Evolutionary conservation across 2,113 vertebrate species (phyloP).

Genomic region (Poicephalus gulielmi): DNA sequence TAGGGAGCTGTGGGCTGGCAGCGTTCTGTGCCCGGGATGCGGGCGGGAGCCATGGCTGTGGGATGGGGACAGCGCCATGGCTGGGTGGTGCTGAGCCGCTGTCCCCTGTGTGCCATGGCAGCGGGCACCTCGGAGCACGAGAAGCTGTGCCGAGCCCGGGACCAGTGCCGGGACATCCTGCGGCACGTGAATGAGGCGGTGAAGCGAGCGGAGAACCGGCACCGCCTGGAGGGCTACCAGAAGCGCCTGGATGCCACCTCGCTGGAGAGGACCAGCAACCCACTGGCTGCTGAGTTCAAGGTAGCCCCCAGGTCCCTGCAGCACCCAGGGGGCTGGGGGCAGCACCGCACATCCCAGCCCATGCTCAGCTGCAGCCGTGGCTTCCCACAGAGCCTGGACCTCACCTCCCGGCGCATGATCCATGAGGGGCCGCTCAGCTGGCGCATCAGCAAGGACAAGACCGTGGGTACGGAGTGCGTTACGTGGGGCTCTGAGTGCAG

Average conservation of each 20-base stretch:
- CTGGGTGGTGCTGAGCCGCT: rapidly evolving
- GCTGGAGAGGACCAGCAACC: constrained; percentile 80
- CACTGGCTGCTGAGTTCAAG: constrained; percentile 86
- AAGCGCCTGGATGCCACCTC: constrained; percentile 84
- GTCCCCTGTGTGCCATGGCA: background rate
- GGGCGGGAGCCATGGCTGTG: rapidly evolving
- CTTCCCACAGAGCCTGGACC: constrained; percentile 83
- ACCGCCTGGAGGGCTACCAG: constrained; percentile 86
- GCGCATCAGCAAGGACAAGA: constrained; percentile 92
- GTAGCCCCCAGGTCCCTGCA: constrained; percentile 36
- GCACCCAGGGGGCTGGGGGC: rapidly evolving
- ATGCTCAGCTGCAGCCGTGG: rapidly evolving
- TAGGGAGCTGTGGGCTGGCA: background rate
- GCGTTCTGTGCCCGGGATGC: rapidly evolving
- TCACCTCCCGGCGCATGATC: constrained; percentile 89
- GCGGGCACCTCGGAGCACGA: constrained; percentile 76
- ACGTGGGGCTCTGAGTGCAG: background rate
- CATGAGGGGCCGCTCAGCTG: constrained; percentile 90
- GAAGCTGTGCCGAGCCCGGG: constrained; percentile 81
- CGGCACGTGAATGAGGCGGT: constrained; percentile 87
- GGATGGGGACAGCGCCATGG: background rate
- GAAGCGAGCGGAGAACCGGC: constrained; percentile 84
- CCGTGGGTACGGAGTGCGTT: constrained; percentile 77
- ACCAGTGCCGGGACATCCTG: constrained; percentile 88
- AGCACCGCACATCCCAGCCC: rapidly evolving